Evolutionary conservation across 2,113 vertebrate genomes (phyloP), one percentile per base, ranked within the genome.

Genomic region (Halichoeres trimaculatus): DNA sequence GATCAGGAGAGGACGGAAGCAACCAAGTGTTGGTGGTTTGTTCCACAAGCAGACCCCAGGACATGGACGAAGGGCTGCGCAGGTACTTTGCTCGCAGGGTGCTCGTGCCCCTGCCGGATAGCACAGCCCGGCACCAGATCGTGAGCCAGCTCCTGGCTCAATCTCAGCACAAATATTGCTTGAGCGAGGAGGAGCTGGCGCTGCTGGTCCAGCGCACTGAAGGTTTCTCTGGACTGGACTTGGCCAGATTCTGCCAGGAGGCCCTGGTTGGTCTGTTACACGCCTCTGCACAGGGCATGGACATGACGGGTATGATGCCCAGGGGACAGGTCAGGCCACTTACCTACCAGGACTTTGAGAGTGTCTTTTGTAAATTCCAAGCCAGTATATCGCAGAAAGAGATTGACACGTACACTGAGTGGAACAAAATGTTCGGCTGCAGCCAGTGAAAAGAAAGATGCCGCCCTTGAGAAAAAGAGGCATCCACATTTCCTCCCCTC

Each of bases 381-480:
- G 95, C 96, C 93, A 97, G 96, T 95, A 97, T 97, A 96, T 97
- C 96, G 88, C 97, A 97, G 92, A 98, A 98, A 95, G 96, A 98
- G 93, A 96, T 98, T 87, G 96, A 98, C 93, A 97, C 95, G 50
- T 98, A 97, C 92, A 94, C 95, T 88, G 96, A 98, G 94, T 98
- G 97, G 97, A 98, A 97, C 96, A 98, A 98, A 97, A 98, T 98
- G 96, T 98, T 98, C 92, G 96, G 96, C 93, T 97, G 96, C 94
- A 96, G 95, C 94, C 96, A 98, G 94, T 98, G 95, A 97, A 86
- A 69, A 69, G 56, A 85, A 55, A 75, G 72, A 88, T 56, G 59
- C 81, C 53, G 83, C 84, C 81, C 88, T 83, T 74, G 80, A 89
- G 87, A 85, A 81, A 86, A 79, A 88, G 78, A 89, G 87, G 85